Evolutionary conservation across 2,888 invertebrate genomes (phyloP), one percentile per base, ranked within the genome.

Genomic region (Drosophila greeni): DNA sequence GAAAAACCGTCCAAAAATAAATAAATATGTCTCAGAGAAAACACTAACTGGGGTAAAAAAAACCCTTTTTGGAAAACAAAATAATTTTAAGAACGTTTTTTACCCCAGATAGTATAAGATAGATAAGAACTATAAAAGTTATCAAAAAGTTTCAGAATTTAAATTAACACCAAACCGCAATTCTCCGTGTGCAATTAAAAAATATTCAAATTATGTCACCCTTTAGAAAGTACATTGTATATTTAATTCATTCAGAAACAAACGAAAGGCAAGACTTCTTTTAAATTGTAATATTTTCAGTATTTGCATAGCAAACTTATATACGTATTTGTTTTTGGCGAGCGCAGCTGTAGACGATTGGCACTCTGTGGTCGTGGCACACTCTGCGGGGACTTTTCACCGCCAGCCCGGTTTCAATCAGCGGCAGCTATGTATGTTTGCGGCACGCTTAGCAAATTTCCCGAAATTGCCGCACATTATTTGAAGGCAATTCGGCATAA

Each of bases 401-500:
- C 20, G 20, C 20, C 36, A 37, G 40, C 20, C 57, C 34, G 20
- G 49, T 49, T 72, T 57, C 69, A 70, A 74, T 74, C 61, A 57
- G 51, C 56, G 55, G 43, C 42, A 62, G 26, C 40, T 62, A 20
- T 45, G 45, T 26, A 16, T 33, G 70, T 76, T 74, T 68, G 65
- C 47, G 66, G 42, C 31, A 29, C 61, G 60, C 64, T 66, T 66
- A 48, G 62, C 72, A 67, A 82, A 73, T 77, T 71, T 73, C 66
- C 56, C 55, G 7, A 51, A 69, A 72, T 58, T 69, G 65, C 49
- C 53, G 5, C 42, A 49, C 73, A 69, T 72, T 72, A 71, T 59
- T 54, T 51, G 58, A 34, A 33, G 51, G 39, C 57, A 54, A 52
- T 18, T 20, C 26, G 31, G 29, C 31, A 40, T 54, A 31, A 14